Conservation (phyloP, 2,797 vertebrate species). For the Lepus townsendii region DNA sequence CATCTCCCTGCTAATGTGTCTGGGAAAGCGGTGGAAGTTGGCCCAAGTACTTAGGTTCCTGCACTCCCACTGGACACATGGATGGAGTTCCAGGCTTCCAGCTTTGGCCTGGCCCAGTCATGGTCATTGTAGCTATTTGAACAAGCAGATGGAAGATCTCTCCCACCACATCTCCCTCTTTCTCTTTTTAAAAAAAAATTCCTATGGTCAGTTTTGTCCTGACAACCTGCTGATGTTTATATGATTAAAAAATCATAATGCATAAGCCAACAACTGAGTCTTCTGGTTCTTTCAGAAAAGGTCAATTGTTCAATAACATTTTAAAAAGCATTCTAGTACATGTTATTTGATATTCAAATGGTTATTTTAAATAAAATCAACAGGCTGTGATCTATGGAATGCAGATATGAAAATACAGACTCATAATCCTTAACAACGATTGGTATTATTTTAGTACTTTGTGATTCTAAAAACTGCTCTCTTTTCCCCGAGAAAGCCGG, state of each 20-base stretch:
- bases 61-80: too few relatives aligned
- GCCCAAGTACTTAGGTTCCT: too few relatives aligned
- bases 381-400: not conserved
- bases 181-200: too few relatives aligned
- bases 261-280: not conserved
- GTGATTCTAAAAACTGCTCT: not conserved
- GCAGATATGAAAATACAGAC: conserved; percentile 12
- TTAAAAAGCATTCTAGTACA: not conserved
- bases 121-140: too few relatives aligned
- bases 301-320: not conserved
- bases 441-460: not conserved
- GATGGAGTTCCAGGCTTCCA: too few relatives aligned
- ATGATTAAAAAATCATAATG: not conserved
- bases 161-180: too few relatives aligned
- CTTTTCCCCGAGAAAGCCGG: not conserved
- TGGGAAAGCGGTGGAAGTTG: too few relatives aligned
- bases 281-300: conserved; percentile 24
- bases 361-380: not conserved
- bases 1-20: too few relatives aligned
- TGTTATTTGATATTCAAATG: conserved; percentile 16
- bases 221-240: not conserved
- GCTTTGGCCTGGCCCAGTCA: too few relatives aligned
- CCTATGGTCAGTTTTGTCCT: not conserved
- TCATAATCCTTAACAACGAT: not conserved
- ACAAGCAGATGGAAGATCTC: too few relatives aligned